Evolutionary conservation across 2,888 invertebrate genomes (phyloP).

Genomic region (Sepiola atlantica): DNA sequence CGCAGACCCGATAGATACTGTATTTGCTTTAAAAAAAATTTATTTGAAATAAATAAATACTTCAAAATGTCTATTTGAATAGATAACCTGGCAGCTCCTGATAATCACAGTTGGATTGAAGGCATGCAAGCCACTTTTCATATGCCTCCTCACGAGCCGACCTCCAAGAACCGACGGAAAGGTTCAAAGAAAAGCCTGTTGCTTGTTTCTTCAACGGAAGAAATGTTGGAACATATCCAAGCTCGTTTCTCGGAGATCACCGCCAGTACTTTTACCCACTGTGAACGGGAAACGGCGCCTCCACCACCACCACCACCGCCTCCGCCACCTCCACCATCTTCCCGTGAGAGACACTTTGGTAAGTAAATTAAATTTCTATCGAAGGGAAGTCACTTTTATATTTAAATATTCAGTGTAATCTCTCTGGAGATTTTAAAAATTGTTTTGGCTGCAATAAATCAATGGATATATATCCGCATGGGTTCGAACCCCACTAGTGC

Average conservation of each 20-base stretch:
- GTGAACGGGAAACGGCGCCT: slow-evolving; percentile 65
- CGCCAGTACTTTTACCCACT: slow-evolving; percentile 68
- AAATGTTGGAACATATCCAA: slow-evolving; percentile 68
- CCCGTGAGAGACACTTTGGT: slow-evolving; percentile 36
- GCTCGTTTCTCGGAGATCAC: slow-evolving; percentile 70
- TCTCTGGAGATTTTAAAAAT: no score
- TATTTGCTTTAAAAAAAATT: no score
- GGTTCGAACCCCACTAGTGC: no score
- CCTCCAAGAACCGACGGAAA: neutral
- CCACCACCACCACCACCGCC: neutral
- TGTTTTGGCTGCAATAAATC: no score
- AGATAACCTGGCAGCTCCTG: neutral
- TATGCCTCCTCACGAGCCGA: neutral
- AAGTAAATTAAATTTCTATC: neutral
- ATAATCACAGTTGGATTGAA: slow-evolving; percentile 23
- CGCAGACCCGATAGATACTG: no score
- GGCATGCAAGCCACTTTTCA: slow-evolving; percentile 32
- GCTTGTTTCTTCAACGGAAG: slow-evolving; percentile 51
- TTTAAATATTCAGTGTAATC: no score
- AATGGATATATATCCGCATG: no score
- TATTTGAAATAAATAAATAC: no score
- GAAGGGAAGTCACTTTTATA: no score
- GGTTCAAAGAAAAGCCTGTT: slow-evolving; percentile 35
- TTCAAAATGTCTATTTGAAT: no score
- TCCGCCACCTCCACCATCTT: neutral